A percentile compares a stretch with the other conserved stretches of the same genome.
These are phyloP conservation scores for Popillia japonica DNA, from an alignment of 1,140 invertebrate genomes.

Conservation along the genomic window DNA sequence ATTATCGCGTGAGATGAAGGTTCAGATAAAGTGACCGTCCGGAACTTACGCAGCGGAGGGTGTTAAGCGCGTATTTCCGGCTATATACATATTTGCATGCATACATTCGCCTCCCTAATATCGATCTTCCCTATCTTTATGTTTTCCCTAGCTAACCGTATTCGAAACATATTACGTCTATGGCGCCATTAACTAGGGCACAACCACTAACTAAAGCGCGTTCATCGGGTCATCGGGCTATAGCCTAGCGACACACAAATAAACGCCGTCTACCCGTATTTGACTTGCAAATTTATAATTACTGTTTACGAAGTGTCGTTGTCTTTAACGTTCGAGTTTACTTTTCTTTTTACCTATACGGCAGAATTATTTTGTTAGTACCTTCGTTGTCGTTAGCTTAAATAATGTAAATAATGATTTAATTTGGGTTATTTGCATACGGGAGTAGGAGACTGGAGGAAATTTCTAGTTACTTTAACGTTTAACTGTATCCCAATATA, in stretches of 20 bases:
- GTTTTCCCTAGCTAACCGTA: neutral
- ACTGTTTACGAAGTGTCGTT: constrained; percentile 29
- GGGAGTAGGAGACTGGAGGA: neutral
- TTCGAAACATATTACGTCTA: neutral
- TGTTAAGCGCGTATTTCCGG: constrained; percentile 30
- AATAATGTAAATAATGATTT: neutral
- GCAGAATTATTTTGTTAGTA: neutral
- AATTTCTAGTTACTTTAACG: no score
- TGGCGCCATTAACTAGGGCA: neutral
- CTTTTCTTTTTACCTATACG: neutral
- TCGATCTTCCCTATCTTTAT: neutral
- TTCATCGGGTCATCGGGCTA: constrained; percentile 9
- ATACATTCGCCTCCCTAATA: neutral
- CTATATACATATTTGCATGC: neutral
- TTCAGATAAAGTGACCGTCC: neutral
- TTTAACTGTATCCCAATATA: no score
- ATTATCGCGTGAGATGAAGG: neutral
- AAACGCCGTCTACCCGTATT: neutral
- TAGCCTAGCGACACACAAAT: constrained; percentile 23
- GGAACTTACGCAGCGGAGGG: neutral
- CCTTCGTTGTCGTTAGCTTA: neutral
- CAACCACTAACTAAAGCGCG: constrained; percentile 3
- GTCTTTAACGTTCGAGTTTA: neutral
- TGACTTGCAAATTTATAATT: constrained; percentile 35
- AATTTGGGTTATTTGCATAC: neutral